Conservation (phyloP, 2,888 invertebrate genomes). For the Drosophila merina region DNA sequence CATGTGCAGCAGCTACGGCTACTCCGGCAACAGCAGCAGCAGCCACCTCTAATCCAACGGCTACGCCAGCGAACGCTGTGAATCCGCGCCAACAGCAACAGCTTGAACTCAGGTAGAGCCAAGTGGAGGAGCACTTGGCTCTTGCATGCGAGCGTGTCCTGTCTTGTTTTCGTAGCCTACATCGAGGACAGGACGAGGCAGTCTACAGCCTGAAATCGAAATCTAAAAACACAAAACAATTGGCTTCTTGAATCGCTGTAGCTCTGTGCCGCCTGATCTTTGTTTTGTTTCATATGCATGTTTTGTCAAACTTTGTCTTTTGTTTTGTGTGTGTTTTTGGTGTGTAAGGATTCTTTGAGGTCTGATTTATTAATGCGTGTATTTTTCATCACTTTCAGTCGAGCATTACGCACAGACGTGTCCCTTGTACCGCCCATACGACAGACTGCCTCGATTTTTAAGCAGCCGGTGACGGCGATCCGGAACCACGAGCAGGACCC, state of each 20-base stretch:
- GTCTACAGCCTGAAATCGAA: conserved; percentile 25
- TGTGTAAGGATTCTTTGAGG: conserved; percentile 17
- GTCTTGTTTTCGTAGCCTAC: conserved; percentile 34
- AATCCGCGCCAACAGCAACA: conserved; percentile 76
- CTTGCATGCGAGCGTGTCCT: conserved; percentile 67
- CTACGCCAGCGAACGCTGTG: conserved; percentile 44
- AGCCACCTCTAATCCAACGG: conserved; percentile 47
- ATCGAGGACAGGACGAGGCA: conserved; percentile 18
- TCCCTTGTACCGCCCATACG: conserved; percentile 97
- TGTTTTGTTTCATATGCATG: conserved; percentile 37
- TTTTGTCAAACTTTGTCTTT: conserved; percentile 8
- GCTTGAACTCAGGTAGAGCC: conserved; percentile 83
- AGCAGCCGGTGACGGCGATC: conserved; percentile 98
- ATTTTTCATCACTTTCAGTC: conserved; percentile 84
- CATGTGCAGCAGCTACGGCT: conserved; percentile 28
- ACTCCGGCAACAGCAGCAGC: conserved; percentile 43
- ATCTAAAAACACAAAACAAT: conserved; percentile 16
- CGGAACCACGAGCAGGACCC: conserved; percentile 92
- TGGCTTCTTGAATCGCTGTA: conserved; percentile 36
- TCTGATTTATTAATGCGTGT: neutral
- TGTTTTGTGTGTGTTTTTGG: conserved; percentile 35
- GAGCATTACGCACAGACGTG: conserved; percentile 93
- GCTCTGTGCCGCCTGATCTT: conserved; percentile 33
- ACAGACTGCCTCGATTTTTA: conserved; percentile 99
- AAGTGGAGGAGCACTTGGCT: conserved; percentile 61